Evolutionary conservation across 2,113 vertebrate genomes (phyloP), one percentile per base, ranked within the genome.

Genomic region (Melanerpes formicivorus): DNA sequence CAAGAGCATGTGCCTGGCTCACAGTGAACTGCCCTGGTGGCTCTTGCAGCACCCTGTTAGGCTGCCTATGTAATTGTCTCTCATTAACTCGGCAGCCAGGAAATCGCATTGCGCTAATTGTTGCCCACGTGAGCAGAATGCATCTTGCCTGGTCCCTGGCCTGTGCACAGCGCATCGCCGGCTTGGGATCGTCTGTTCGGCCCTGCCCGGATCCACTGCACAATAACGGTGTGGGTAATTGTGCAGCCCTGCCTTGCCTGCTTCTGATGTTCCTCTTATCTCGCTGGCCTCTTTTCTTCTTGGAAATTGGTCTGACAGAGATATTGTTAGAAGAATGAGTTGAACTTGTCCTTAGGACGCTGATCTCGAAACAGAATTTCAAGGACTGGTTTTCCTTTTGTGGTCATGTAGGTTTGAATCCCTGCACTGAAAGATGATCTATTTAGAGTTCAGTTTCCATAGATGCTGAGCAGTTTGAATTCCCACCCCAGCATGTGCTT

Each of bases 381-480:
- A 74, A 40, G 87, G 40, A 15, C 75, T 70, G 75, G 34, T 87
- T 89, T 93, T 84, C 12, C 73, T 75, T 86, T 72, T 72, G 88
- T 54, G 52, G 66, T 60, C 25, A 32, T 56, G 42, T 54, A 5
- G 3, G 18, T 60, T 72, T 78, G 85, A 80, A 40, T 81, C 66
- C 63, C 83, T 25, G 50, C 40, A 92, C 90, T 92, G 77, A 60
- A 44, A 16, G 50, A 54, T 4, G 88, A 55, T 84, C 21, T 88
- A 10, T 88, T 79, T 76, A 66, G 83, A 63, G 74, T 71, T 88
- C 58, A 27, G 72, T 94, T 94, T 88, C 93, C 78, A 65, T 17
- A 69, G 86, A 62, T 81, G 90, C 85, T 6, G 42, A 93, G 60
- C 69, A 85, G 23, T 30, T 76, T 91, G 80, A 90, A 81, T 94